Evolutionary conservation across 2,113 vertebrate genomes (phyloP).

Genomic region (Xiphophorus maculatus): DNA sequence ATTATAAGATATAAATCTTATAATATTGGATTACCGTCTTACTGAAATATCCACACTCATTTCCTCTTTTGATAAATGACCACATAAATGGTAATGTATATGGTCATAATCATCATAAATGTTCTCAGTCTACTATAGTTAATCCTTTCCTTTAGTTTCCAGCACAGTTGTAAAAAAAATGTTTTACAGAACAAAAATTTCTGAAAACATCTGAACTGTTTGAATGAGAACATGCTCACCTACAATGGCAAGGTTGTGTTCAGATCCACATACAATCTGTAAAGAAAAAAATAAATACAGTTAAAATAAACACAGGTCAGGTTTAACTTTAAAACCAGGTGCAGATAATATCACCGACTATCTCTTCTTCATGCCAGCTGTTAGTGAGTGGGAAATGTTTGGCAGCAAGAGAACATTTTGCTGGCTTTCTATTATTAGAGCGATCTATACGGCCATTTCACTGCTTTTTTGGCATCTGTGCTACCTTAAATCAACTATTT

Average conservation of each 20-base stretch:
- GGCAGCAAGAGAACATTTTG: not conserved
- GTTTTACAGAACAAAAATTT: not conserved
- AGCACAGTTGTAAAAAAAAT: slow-evolving; percentile 11
- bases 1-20: too few species aligned
- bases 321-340: not conserved
- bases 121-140: not conserved
- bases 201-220: not conserved
- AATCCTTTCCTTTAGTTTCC: not conserved
- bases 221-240: slow-evolving; percentile 80
- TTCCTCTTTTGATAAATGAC: too few species aligned
- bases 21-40: too few species aligned
- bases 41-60: too few species aligned
- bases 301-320: slow-evolving; percentile 12
- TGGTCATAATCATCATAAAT: too few species aligned
- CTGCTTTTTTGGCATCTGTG: not conserved
- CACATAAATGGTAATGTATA: too few species aligned
- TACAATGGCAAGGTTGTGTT: slow-evolving; percentile 92
- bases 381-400: not conserved
- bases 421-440: not conserved
- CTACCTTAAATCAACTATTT: not conserved
- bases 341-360: not conserved
- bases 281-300: slow-evolving; percentile 25
- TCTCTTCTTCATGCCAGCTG: not conserved
- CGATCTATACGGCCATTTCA: not conserved
- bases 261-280: slow-evolving; percentile 93